These are phyloP conservation scores for Lordiphosa andalusiaca DNA, from an alignment of 2,888 invertebrate genomes.

Conservation along the genomic window DNA sequence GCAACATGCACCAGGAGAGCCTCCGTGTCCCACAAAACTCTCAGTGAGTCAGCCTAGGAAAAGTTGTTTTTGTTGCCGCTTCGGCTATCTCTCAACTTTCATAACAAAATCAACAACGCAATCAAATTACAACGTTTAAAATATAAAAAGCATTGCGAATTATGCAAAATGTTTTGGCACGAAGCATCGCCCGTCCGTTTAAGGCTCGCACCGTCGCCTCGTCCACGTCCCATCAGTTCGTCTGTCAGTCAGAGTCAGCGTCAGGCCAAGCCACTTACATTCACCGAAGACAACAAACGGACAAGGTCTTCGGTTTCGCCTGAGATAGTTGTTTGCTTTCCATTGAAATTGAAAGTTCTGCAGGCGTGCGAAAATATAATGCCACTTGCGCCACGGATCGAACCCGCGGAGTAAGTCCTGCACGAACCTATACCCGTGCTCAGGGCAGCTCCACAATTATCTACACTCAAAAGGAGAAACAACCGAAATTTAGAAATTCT, in stretches of 20 bases:
- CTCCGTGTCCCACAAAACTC: neutral
- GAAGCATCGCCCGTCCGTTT: constrained; percentile 34
- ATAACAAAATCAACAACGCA: constrained; percentile 58
- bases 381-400: no score
- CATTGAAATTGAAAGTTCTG: constrained; percentile 45
- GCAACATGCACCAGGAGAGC: constrained; percentile 46
- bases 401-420: no score
- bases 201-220: constrained; percentile 15
- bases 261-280: constrained; percentile 37
- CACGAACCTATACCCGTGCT: no score
- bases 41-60: constrained; percentile 21
- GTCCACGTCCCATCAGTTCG: constrained; percentile 4
- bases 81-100: constrained; percentile 50
- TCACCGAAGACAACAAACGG: constrained; percentile 42
- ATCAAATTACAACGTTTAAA: constrained; percentile 42
- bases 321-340: constrained; percentile 24
- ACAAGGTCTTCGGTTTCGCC: constrained; percentile 50
- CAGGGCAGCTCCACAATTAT: no score
- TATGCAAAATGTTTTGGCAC: constrained; percentile 46
- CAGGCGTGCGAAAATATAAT: constrained; percentile 14
- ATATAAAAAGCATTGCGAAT: constrained; percentile 33
- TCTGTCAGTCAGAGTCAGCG: constrained; percentile 22
- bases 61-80: constrained; percentile 25
- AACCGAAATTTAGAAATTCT: no score
- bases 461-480: no score